These are phyloP conservation scores for Charaxes varanes DNA, from an alignment of 1,140 invertebrate species.

Conservation along the genomic window DNA sequence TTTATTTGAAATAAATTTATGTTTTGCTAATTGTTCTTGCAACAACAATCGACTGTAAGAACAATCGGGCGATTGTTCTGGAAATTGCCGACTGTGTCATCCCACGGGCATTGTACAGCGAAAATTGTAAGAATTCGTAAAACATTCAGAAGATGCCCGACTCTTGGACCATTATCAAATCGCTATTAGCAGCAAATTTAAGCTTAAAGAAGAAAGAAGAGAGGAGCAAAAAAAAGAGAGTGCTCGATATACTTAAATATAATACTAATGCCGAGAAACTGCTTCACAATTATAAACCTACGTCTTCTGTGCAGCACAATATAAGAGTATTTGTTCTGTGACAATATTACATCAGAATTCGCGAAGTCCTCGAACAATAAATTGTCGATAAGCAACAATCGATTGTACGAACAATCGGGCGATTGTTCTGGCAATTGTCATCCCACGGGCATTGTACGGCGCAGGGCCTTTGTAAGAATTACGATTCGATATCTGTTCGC, in stretches of 20 bases:
- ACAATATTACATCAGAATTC: constrained; percentile 7
- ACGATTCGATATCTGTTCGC: constrained; percentile 6
- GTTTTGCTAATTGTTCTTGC: no score
- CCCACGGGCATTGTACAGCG: neutral
- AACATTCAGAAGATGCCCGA: no score
- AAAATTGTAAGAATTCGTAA: constrained; percentile 4
- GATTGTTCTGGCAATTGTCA: constrained; percentile 2
- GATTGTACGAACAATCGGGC: constrained; percentile 2
- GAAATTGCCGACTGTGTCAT: constrained; percentile 6
- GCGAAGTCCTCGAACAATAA: constrained; percentile 6
- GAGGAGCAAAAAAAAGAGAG: no score
- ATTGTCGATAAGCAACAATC: constrained; percentile 10
- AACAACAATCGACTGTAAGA: constrained; percentile 6
- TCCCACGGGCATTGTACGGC: constrained; percentile 1
- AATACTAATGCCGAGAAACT: no score
- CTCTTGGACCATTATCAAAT: no score
- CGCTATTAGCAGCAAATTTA: no score
- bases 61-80: constrained; percentile 3
- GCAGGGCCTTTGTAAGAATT: constrained; percentile 4
- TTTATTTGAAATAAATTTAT: no score
- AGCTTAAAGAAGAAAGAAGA: no score
- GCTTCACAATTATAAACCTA: no score
- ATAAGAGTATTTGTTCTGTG: no score
- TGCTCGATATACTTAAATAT: no score
- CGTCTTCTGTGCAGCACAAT: no score